Base-by-base conservation (phyloP, 1,140 invertebrate species). In the Hylaeus volcanicus region DNA sequence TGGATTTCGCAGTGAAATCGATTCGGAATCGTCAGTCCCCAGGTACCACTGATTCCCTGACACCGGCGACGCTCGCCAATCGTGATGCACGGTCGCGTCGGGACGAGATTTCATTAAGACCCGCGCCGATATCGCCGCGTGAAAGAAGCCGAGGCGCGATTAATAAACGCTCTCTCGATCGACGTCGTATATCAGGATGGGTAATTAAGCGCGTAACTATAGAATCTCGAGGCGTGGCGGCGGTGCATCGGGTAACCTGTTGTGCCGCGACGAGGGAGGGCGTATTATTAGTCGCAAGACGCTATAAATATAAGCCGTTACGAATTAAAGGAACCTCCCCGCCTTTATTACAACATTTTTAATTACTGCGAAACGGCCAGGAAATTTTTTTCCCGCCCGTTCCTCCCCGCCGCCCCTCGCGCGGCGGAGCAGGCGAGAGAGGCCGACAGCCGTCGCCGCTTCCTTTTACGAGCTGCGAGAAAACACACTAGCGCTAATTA, bases 291-390 rank as follows among this genome's bases (percentile, higher is more conserved):
- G 81, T 66, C 81, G 81, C 64, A 43, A 70, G 68, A 63, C 77
- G 70, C 86, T 71, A 84, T 86, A 88, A 86, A 88, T 89, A 87
- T 87, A 83, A 89, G 82, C 72, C 74, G 75, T 84, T 86, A 73
- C 80, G 84, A 89, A 89, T 89, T 89, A 89, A 88, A 89, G 72
- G 84, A 88, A 82, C 79, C 79, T 68, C 74, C 71, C 70, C 77
- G 63, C 72, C 78, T 83, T 88, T 85, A 87, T 85, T 82, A 86
- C 86, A 88, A 88, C 86, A 88, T 87, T 87, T 89, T 89, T 89
- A 89, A 89, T 89, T 89, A 89, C 86, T 82, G 88, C 75, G 85
- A 87, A 87, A 87, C 56, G 74, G 71, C 51, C 14, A 48, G 66
- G 78, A 86, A 78, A 86, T 83, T 86, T 87, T 68, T 83, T 84